Evolutionary conservation across 2,113 vertebrate species (phyloP).

Genomic region (Engraulis encrasicolus): DNA sequence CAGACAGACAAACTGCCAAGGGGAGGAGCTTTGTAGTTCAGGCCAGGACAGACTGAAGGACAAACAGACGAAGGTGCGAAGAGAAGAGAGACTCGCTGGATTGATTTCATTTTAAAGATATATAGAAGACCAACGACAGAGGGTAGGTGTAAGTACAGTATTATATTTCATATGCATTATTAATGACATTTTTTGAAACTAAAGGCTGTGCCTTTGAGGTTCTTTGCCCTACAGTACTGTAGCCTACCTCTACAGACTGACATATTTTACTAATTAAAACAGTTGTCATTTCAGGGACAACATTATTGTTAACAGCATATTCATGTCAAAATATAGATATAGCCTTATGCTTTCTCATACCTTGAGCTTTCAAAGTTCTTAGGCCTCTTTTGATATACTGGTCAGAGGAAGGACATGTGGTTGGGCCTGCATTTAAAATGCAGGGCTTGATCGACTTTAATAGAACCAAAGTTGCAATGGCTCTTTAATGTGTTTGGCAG

Average conservation of each 20-base stretch:
- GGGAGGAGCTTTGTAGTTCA: conserved; percentile 67
- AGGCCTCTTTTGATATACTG: neutral
- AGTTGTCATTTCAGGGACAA: no score
- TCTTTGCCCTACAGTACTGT: neutral
- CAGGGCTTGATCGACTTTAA: no score
- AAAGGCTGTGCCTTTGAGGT: neutral
- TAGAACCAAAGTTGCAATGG: neutral
- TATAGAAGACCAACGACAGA: conserved; percentile 15
- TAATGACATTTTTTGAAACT: neutral
- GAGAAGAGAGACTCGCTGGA: conserved; percentile 15
- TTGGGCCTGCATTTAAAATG: neutral
- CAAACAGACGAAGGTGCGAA: conserved; percentile 60
- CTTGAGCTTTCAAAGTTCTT: neutral
- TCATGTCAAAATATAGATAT: neutral
- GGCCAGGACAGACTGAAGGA: conserved; percentile 74
- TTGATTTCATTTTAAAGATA: neutral
- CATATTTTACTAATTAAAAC: no score
- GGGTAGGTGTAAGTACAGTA: conserved; percentile 55
- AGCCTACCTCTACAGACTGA: neutral
- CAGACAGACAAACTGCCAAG: conserved; percentile 47
- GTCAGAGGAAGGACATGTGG: neutral
- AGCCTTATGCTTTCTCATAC: neutral
- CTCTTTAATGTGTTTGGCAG: neutral
- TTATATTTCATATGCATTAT: conserved; percentile 35
- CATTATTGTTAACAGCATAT: neutral